Conservation (phyloP, 1,140 invertebrate species). For the Carposina sasakii region DNA sequence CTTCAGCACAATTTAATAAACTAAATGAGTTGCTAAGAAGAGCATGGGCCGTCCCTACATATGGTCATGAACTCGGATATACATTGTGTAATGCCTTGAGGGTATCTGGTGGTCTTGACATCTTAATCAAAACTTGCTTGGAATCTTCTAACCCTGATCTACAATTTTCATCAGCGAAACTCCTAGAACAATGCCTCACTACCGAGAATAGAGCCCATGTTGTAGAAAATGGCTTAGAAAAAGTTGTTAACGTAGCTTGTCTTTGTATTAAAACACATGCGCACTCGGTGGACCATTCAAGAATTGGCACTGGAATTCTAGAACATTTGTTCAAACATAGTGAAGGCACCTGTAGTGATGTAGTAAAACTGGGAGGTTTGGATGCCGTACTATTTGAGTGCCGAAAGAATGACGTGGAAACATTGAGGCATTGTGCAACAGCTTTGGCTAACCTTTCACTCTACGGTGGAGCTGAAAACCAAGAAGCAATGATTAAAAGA, state of each 20-base stretch:
- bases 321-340: conserved; percentile 99
- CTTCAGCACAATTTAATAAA: conserved; percentile 78
- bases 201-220: conserved; percentile 96
- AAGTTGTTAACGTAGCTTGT: conserved; percentile 91
- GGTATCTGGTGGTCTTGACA: conserved; percentile 89
- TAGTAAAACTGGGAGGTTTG: conserved; percentile 88
- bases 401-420: conserved; percentile 93
- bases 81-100: conserved; percentile 93
- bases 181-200: conserved; percentile 96
- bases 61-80: conserved; percentile 89
- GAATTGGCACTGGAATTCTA: conserved; percentile 94
- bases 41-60: conserved; percentile 95
- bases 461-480: conserved; percentile 97
- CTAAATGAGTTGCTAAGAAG: conserved; percentile 86
- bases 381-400: conserved; percentile 96
- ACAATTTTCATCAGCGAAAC: conserved; percentile 87
- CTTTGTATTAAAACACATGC: conserved; percentile 85
- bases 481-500: conserved; percentile 97
- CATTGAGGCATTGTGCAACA: conserved; percentile 94
- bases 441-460: conserved; percentile 97
- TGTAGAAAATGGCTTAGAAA: conserved; percentile 94
- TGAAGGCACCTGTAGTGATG: conserved; percentile 94
- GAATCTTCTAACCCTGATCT: conserved; percentile 79
- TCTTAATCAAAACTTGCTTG: conserved; percentile 88
- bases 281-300: conserved; percentile 87